These are phyloP conservation scores for Empidonax traillii DNA, from an alignment of 2,113 vertebrate species.

Conservation along the genomic window DNA sequence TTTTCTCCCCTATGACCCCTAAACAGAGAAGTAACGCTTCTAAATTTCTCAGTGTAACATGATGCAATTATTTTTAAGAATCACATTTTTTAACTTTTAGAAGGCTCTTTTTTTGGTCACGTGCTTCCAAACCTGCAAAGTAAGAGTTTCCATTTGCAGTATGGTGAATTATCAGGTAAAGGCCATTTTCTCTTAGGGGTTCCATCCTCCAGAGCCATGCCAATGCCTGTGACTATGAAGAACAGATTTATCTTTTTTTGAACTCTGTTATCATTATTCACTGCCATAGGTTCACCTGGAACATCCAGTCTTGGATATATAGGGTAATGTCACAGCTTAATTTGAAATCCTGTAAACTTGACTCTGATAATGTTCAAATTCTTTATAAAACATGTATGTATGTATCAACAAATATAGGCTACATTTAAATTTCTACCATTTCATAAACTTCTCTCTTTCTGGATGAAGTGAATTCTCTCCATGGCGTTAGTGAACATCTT, in stretches of 20 bases:
- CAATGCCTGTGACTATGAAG: background rate
- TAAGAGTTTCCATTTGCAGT: background rate
- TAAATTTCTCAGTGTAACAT: background rate
- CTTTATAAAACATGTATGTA: background rate
- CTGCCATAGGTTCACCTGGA: background rate
- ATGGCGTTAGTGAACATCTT: background rate
- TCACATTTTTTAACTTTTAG: accelerated
- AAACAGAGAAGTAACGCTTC: background rate
- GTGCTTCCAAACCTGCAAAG: background rate
- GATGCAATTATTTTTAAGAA: background rate
- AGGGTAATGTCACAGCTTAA: background rate
- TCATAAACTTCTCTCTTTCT: background rate
- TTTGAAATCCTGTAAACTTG: background rate
- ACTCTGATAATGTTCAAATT: background rate
- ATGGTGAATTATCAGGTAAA: background rate
- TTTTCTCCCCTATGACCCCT: background rate
- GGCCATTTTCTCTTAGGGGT: background rate
- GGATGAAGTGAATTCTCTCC: background rate
- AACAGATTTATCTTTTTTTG: background rate
- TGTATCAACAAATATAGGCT: background rate
- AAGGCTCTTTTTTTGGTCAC: background rate
- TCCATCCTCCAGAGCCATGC: background rate
- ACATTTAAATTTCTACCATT: background rate
- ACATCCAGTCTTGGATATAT: background rate
- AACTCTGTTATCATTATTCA: background rate